These are phyloP conservation scores for Hypomecis punctinalis DNA, from an alignment of 2,888 invertebrate genomes.

Conservation along the genomic window DNA sequence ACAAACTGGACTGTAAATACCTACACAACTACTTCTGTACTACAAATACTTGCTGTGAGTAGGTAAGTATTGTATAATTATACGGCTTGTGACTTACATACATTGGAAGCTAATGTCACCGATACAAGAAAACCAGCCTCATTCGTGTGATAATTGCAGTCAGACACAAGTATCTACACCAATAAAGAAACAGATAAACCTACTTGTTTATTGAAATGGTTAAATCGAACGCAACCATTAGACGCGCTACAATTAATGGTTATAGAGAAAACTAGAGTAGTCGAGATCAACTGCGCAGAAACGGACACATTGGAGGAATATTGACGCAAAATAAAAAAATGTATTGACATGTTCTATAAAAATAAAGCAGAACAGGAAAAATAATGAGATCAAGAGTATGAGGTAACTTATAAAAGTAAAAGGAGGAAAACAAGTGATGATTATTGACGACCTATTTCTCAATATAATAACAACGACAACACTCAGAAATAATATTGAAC, in stretches of 20 bases:
- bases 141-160: neutral
- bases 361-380: neutral
- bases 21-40: too few relatives aligned
- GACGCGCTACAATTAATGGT: constrained; percentile 24
- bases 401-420: constrained; percentile 45
- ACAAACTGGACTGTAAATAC: too few relatives aligned
- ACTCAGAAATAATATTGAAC: constrained; percentile 8
- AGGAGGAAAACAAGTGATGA: constrained; percentile 46
- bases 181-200: constrained; percentile 30
- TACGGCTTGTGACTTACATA: too few relatives aligned
- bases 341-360: constrained; percentile 6
- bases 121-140: neutral
- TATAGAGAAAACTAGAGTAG: constrained; percentile 32
- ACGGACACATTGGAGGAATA: constrained; percentile 45
- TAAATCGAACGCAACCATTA: constrained; percentile 25
- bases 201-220: constrained; percentile 33
- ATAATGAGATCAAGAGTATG: constrained; percentile 32
- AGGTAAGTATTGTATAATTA: too few relatives aligned
- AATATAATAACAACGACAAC: constrained; percentile 16
- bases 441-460: constrained; percentile 16
- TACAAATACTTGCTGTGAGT: too few relatives aligned
- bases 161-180: constrained; percentile 12
- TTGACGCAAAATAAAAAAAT: constrained; percentile 4
- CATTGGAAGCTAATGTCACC: neutral
- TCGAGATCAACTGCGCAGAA: constrained; percentile 35